phyloP scores from a whole-genome alignment of 1,140 invertebrate genomes.

The Campoletis sonorensis region DNA sequence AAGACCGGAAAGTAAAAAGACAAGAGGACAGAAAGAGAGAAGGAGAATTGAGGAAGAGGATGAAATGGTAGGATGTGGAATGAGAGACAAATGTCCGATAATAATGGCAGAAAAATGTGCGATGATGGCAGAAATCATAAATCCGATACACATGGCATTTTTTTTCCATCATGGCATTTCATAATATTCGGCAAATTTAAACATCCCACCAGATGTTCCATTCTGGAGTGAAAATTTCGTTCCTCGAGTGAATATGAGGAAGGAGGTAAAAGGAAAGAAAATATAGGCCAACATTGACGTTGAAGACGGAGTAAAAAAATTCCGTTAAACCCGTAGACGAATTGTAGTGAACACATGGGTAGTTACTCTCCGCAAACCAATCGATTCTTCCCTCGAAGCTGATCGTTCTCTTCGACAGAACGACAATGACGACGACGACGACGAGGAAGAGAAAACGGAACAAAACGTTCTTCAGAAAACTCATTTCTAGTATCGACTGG shows the following conservation, averaged over 20 bases:
- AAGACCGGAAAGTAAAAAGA: slow-evolving; percentile 17
- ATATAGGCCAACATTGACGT: neutral
- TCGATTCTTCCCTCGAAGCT: neutral
- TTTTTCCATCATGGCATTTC: neutral
- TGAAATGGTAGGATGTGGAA: neutral
- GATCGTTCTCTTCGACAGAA: neutral
- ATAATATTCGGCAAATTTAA: neutral
- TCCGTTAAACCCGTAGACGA: slow-evolving; percentile 29
- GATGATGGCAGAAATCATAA: slow-evolving; percentile 15
- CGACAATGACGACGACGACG: slow-evolving; percentile 10
- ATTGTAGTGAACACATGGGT: slow-evolving; percentile 13
- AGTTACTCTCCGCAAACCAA: slow-evolving; percentile 24
- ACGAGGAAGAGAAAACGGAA: neutral
- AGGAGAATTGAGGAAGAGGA: neutral
- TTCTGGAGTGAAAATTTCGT: neutral
- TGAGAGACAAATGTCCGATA: neutral
- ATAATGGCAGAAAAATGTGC: slow-evolving; percentile 16
- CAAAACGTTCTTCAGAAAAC: slow-evolving; percentile 42
- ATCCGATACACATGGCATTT: neutral
- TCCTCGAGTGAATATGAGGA: neutral
- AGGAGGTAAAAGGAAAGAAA: neutral
- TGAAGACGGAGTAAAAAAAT: neutral
- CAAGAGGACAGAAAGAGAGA: neutral
- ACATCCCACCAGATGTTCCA: too few species aligned
- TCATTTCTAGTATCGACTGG: slow-evolving; percentile 50